A percentile compares a stretch with the other conserved stretches of the same genome.
phyloP scores from a whole-genome alignment of 2,888 invertebrate genomes.

The Drosophila demipolita region DNA sequence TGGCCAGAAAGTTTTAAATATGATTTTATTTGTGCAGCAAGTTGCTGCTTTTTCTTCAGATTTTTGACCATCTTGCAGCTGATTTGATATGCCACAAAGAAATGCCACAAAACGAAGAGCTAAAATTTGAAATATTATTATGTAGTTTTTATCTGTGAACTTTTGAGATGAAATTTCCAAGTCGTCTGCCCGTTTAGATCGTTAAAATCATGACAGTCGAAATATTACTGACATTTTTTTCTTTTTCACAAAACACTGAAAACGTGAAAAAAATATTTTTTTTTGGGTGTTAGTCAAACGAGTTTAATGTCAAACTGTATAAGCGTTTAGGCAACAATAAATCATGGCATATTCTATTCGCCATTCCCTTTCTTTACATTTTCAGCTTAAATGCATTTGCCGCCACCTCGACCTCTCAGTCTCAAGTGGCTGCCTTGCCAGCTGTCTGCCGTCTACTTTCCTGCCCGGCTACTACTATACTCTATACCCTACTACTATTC shows the following conservation, averaged over 20 bases:
- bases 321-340: conserved; percentile 67
- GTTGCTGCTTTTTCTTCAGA: conserved; percentile 52
- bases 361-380: conserved; percentile 44
- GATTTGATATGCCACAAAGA: conserved; percentile 48
- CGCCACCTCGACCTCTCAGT: conserved; percentile 50
- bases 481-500: conserved; percentile 12
- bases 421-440: conserved; percentile 59
- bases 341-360: conserved; percentile 59
- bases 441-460: conserved; percentile 31
- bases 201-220: conserved; percentile 19
- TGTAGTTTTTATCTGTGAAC: conserved; percentile 38
- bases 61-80: conserved; percentile 65
- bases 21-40: conserved; percentile 74
- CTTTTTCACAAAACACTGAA: conserved; percentile 13
- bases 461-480: conserved; percentile 25
- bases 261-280: conserved; percentile 8
- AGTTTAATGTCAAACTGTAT: conserved; percentile 46
- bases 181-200: conserved; percentile 32
- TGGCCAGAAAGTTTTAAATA: conserved; percentile 72
- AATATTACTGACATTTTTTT: conserved; percentile 25
- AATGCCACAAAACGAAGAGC: conserved; percentile 41
- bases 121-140: conserved; percentile 53
- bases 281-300: conserved; percentile 26
- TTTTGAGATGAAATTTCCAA: conserved; percentile 19
- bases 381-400: conserved; percentile 75